Percentiles rank a stretch among this genome's conserved stretches.
phyloP scores from a whole-genome alignment of 2,797 vertebrate genomes.

The Intellagama lesueurii region DNA sequence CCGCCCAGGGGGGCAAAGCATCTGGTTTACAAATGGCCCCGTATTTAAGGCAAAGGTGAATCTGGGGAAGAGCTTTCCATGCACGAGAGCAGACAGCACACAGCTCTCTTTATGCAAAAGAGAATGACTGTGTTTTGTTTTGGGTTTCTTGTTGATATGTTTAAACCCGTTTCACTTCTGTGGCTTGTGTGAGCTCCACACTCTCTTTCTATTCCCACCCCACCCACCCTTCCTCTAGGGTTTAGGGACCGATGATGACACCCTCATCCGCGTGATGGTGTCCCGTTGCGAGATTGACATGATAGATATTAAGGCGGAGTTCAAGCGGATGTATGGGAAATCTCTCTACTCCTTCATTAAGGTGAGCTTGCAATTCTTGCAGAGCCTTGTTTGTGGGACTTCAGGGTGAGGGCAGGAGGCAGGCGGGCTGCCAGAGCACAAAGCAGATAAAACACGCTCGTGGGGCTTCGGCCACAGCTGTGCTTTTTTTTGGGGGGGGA shows the following conservation, averaged over 20 bases:
- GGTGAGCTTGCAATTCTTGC: constrained; percentile 75
- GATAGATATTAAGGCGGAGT: constrained; percentile 91
- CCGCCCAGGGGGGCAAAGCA: no score
- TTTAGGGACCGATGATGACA: constrained; percentile 90
- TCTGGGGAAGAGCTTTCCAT: no score
- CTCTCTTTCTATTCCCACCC: fast-evolving
- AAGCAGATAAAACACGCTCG: no score
- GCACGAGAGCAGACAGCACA: no score
- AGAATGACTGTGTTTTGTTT: not conserved
- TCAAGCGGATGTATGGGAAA: constrained; percentile 91
- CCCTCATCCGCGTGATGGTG: constrained; percentile 95
- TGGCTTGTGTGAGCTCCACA: fast-evolving
- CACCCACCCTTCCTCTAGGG: constrained; percentile 78
- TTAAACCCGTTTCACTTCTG: not conserved
- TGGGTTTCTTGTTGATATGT: no score
- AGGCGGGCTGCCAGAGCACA: no score
- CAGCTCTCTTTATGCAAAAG: not conserved
- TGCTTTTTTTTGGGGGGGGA: fast-evolving
- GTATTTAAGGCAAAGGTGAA: no score
- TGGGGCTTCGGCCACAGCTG: not conserved
- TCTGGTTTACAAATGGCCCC: no score
- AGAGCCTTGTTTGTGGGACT: no score
- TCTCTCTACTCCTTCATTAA: constrained; percentile 96
- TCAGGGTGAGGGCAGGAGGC: no score
- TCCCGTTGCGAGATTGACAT: constrained; percentile 93